These are phyloP conservation scores for Ammospiza caudacuta DNA, from an alignment of 2,113 vertebrate species.

Conservation along the genomic window DNA sequence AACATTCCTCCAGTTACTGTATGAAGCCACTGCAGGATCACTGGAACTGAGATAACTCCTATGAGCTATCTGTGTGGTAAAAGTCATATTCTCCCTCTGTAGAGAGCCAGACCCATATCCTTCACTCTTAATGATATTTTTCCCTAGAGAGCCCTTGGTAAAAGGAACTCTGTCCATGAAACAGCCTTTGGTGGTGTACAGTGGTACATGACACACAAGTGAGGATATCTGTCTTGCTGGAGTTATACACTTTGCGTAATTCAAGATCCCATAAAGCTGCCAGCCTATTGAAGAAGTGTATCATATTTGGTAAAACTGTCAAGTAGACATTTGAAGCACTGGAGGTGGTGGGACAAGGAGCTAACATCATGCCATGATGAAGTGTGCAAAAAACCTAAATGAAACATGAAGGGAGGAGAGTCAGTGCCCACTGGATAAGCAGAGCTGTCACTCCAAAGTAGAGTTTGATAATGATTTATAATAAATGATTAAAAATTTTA, in stretches of 20 bases:
- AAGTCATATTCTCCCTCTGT: neutral
- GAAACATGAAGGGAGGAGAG: neutral
- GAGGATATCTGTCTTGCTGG: neutral
- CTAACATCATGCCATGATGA: accelerated
- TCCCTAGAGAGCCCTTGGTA: neutral
- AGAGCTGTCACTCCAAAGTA: neutral
- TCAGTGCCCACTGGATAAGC: neutral
- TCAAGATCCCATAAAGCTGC: neutral
- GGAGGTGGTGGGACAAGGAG: neutral
- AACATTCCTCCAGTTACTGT: neutral
- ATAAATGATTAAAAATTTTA: neutral
- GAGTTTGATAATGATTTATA: neutral
- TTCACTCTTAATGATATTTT: neutral
- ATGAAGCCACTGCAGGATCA: neutral
- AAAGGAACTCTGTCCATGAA: neutral
- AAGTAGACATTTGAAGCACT: neutral
- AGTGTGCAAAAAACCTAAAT: accelerated
- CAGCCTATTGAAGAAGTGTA: neutral
- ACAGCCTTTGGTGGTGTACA: neutral
- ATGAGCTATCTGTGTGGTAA: too few relatives aligned
- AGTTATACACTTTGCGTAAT: neutral
- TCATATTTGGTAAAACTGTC: neutral
- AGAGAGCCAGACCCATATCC: neutral
- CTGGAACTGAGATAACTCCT: neutral
- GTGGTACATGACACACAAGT: neutral